Conservation (phyloP, 2,888 invertebrate genomes). For the Mythimna vitellina region DNA sequence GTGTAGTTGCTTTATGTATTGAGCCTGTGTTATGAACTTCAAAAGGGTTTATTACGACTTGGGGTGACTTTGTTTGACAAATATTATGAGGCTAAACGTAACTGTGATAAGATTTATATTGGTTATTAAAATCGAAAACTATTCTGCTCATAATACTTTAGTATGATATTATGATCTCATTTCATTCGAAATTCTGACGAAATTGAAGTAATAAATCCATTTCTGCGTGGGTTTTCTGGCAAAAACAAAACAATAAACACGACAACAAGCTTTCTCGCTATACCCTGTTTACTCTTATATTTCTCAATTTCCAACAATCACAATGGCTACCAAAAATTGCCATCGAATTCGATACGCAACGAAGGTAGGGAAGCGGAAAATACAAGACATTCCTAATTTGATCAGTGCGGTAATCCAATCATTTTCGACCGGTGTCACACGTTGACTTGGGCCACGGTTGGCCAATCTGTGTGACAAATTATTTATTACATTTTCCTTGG, state of each 20-base stretch:
- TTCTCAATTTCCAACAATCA: constrained; percentile 38
- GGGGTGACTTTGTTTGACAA: constrained; percentile 14
- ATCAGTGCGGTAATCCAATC: constrained; percentile 84
- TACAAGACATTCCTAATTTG: constrained; percentile 84
- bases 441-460: constrained; percentile 57
- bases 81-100: neutral
- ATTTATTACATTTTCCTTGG: constrained; percentile 54
- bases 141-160: neutral
- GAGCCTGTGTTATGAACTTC: constrained; percentile 19
- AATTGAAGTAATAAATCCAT: neutral
- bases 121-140: neutral
- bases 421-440: constrained; percentile 75
- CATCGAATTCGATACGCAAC: constrained; percentile 71
- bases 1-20: constrained; percentile 19
- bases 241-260: neutral
- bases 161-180: neutral
- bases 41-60: constrained; percentile 18
- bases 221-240: neutral
- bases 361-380: constrained; percentile 75
- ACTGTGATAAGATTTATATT: neutral
- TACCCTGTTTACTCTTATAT: constrained; percentile 26
- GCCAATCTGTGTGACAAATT: constrained; percentile 61
- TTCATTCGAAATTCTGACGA: neutral
- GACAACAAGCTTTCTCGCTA: neutral
- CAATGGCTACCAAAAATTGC: constrained; percentile 54